These are phyloP conservation scores for Smittia aterrima DNA, from an alignment of 2,888 invertebrate genomes.

Conservation along the genomic window DNA sequence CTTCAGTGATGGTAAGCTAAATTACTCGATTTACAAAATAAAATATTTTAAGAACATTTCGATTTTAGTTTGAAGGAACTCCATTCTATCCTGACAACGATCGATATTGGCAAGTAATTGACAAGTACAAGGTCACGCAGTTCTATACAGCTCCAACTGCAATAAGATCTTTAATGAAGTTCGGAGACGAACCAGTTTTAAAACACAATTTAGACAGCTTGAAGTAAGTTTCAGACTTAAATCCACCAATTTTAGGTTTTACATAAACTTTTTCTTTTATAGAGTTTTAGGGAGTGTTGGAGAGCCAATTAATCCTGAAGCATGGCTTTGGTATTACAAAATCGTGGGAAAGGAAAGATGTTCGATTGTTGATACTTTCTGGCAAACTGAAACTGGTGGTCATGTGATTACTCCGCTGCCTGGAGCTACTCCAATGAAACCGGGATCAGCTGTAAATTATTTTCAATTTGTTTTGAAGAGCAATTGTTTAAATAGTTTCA, in stretches of 20 bases:
- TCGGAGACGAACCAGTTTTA: slow-evolving; percentile 79
- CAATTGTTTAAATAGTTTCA: slow-evolving; percentile 42
- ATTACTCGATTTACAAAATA: neutral
- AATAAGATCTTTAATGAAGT: slow-evolving; percentile 93
- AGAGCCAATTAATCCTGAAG: slow-evolving; percentile 98
- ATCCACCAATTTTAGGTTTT: neutral
- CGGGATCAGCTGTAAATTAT: slow-evolving; percentile 88
- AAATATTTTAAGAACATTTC: slow-evolving; percentile 36
- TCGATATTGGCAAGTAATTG: slow-evolving; percentile 88
- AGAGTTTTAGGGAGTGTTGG: slow-evolving; percentile 95
- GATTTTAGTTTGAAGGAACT: slow-evolving; percentile 89
- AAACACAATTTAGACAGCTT: slow-evolving; percentile 58
- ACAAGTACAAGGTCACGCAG: slow-evolving; percentile 92
- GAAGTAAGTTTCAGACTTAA: slow-evolving; percentile 47
- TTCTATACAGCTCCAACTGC: slow-evolving; percentile 99
- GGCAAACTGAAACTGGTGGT: slow-evolving; percentile 99
- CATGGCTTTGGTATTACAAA: slow-evolving; percentile 94
- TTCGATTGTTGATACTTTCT: slow-evolving; percentile 96
- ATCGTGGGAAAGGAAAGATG: slow-evolving; percentile 77
- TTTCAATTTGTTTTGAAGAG: neutral
- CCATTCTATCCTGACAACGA: slow-evolving; percentile 93
- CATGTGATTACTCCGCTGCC: slow-evolving; percentile 95
- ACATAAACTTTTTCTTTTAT: slow-evolving; percentile 48
- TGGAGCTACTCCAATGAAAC: slow-evolving; percentile 95
- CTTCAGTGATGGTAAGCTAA: slow-evolving; percentile 81